Base-by-base conservation (phyloP, 2,888 invertebrate genomes). In the Oxyteleia sp. region DNA sequence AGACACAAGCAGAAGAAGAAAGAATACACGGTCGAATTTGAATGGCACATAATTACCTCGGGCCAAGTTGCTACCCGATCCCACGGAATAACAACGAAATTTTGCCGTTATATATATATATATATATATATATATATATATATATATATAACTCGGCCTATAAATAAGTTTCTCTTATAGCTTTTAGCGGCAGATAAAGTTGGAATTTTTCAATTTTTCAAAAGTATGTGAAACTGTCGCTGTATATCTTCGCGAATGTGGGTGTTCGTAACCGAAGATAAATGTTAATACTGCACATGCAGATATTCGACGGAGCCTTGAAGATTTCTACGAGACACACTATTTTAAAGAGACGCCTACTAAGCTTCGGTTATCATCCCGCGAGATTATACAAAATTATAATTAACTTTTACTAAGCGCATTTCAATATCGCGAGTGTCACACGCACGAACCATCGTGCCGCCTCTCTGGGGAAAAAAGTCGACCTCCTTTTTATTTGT, bases 281-380 rank as follows among this genome's bases (percentile, higher is more conserved):
- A 38, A 38, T 38, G 38, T 38, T 38, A 38, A 38, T 38, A 11
- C 11, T 38, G 38, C 38, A 38, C 38, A 38, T 38, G 38, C 38
- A 38, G 38, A 38, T 38, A 38, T 38, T 38, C 38, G n/a, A 38
- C n/a, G 11, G n/a, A 32, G 38, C 38, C 38, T 38, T 38, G 38
- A 38, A 38, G 38, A n/a, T 38, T 38, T 38, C 11, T 38, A 38
- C 38, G n/a, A 38, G 38, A n/a, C 38, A 38, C 38, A 38, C 11
- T 38, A 38, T 38, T 38, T 38, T 38, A 38, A 38, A 38, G n/a
- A 38, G n/a, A 38, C 38, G 38, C 38, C 38, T 38, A 38, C 38
- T 38, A n/a, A 38, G n/a, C 38, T n/a, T 38, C n/a, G n/a, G 38
- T 38, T 38, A 38, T 38, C 38, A 38, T 38, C 4, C 2, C n/a